phyloP scores from a whole-genome alignment of 2,888 invertebrate genomes.

The Caenorhabditis sp. region DNA sequence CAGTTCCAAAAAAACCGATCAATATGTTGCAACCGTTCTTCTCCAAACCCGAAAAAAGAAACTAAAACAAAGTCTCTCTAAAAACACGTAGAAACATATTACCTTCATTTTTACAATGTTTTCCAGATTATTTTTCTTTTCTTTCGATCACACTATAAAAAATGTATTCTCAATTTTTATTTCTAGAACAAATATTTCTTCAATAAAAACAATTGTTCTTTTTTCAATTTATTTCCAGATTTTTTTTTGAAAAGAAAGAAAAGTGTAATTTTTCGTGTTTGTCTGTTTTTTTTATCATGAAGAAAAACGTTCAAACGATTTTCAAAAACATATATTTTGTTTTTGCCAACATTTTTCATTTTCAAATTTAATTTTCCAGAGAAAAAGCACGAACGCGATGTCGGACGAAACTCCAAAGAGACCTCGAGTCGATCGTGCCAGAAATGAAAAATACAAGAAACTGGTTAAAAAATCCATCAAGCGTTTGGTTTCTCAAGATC shows the following conservation, averaged over 20 bases:
- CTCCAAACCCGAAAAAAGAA: too few species aligned
- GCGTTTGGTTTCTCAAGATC: neutral
- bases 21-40: too few species aligned
- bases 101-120: neutral
- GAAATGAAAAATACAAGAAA: neutral
- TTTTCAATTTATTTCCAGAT: neutral
- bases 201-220: neutral
- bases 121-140: neutral
- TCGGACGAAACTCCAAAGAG: neutral
- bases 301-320: neutral
- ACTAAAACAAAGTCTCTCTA: too few species aligned
- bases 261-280: neutral
- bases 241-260: neutral
- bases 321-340: too few species aligned
- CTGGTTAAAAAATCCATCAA: neutral
- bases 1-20: too few species aligned
- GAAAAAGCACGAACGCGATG: neutral
- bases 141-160: neutral
- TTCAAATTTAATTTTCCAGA: neutral
- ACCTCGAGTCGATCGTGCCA: neutral
- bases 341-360: too few species aligned
- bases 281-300: neutral
- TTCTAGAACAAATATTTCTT: neutral
- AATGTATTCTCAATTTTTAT: neutral
- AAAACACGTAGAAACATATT: too few species aligned